Base-by-base conservation (phyloP, 2,888 invertebrate genomes). In the Philaethria dido region DNA sequence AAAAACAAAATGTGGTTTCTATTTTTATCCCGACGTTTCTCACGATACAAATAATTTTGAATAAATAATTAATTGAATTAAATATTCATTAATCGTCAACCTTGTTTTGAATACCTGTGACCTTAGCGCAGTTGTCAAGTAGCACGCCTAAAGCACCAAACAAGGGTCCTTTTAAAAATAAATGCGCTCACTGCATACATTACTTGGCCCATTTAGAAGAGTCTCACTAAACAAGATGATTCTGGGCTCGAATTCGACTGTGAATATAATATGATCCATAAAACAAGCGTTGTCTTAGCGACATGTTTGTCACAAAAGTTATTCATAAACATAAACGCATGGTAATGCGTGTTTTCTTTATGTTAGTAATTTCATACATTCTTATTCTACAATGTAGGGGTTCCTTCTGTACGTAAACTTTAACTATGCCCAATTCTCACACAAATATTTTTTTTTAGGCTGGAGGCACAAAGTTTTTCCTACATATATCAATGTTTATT, bases 1-100 rank as follows among this genome's bases (percentile, higher is more conserved):
- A 44, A 22, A 45, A 44, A 29, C 13, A 14, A 20, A 18, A 22
- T n/a, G n/a, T 11, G 16, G 20, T 39, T 20, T 39, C n/a, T 57
- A 42, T 42, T 39, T 39, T 22, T 57, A 22, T n/a, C 42, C 57
- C n/a, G 22, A 42, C 42, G 9, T 57, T 57, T 57, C n/a, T 42
- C 57, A n/a, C 42, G 22, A 20, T 57, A 48, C 20, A 11, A 25
- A 2, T 50, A 9, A 1, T 52, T 52, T 52, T 4, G 29, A 52
- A 29, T 52, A 29, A 29, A 52, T 52, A 29, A 52, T 52, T 29
- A 29, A 52, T 52, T 29, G 29, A 29, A 33, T 16, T 16, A 4
- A 50, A n/a, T 50, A 50, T 50, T 50, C n/a, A 50, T n/a, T 25
- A 5, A 29, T 52, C 11, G 50, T 52, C 25, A 16, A 29, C 52